Evolutionary conservation across 2,888 invertebrate genomes (phyloP), one percentile per base, ranked within the genome.

Genomic region (Scaptomyza tumidula): DNA sequence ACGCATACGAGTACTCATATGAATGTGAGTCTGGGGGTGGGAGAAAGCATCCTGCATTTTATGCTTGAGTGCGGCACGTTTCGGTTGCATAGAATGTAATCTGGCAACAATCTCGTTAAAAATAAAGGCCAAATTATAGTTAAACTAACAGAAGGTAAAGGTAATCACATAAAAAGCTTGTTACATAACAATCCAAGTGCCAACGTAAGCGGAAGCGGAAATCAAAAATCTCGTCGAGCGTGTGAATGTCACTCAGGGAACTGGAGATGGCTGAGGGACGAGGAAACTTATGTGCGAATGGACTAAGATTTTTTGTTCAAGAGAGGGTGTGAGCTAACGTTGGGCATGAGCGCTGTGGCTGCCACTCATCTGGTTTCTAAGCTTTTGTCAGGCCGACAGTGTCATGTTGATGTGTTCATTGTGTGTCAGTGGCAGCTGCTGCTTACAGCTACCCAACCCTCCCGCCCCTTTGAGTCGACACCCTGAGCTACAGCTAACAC

Each of bases 91-190:
- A 35, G 71, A 37, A 66, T 60, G 77, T 76, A 82, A 83, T 86
- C 86, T 87, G 58, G 57, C 71, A 83, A 88, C 88, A 86, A 77
- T 80, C 88, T 83, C 83, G 86, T 88, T 88, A 83, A 88, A 86
- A 77, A 74, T 86, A 88, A 83, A 80, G 83, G 75, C 86, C 83
- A 88, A 83, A 83, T 83, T 83, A 88, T 83, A 88, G 83, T 77
- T 74, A 88, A 86, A 86, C 83, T 83, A 88, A 88, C 88, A 88
- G 84, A 77, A 80, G 85, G 84, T 83, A 83, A 86, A 83, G 83
- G 83, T 88, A 83, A 88, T 83, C 82, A 86, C 88, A 86, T 88
- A 86, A 83, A 82, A 86, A 74, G 77, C 82, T 86, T 83, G 86
- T 88, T 86, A 88, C 80, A 71, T 80, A 86, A 88, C 86, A 88